Percentiles rank a stretch among this genome's conserved stretches.
These are phyloP conservation scores for Drosophila neocordata DNA, from an alignment of 1,140 invertebrate species.

Conservation along the genomic window DNA sequence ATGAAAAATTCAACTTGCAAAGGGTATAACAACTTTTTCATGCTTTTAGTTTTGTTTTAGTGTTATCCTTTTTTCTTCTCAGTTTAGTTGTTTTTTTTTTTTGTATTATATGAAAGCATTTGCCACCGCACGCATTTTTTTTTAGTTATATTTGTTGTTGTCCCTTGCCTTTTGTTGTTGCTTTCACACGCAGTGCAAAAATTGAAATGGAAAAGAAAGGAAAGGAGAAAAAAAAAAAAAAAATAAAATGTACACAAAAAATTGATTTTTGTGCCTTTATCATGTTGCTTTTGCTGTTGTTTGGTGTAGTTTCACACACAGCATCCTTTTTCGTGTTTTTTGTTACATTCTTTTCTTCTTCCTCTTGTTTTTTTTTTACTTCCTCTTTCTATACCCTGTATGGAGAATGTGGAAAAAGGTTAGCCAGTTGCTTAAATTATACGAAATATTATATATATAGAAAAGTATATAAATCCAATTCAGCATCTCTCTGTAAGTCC, in stretches of 20 bases:
- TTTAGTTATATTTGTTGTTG: constrained; percentile 4
- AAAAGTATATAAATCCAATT: too few species aligned
- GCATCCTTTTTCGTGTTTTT: constrained; percentile 38
- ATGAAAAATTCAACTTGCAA: constrained; percentile 5
- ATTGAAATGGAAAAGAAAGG: constrained; percentile 5
- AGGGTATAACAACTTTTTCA: neutral
- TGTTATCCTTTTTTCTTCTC: neutral
- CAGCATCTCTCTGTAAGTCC: too few species aligned
- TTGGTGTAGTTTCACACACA: constrained; percentile 52
- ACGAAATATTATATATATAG: too few species aligned
- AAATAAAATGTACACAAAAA: constrained; percentile 71
- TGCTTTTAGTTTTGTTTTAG: neutral
- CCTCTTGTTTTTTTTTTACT: constrained; percentile 38
- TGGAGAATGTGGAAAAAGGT: too few species aligned
- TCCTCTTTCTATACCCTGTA: constrained; percentile 41
- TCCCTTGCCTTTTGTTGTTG: constrained; percentile 31
- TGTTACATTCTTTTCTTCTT: constrained; percentile 33
- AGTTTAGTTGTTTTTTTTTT: constrained; percentile 21
- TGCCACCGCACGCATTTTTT: constrained; percentile 32
- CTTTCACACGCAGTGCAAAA: constrained; percentile 42
- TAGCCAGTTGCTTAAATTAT: too few species aligned
- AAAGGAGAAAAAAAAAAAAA: too few species aligned
- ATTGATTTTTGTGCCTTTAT: constrained; percentile 76
- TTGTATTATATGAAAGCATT: constrained; percentile 10
- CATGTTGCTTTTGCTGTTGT: constrained; percentile 41